These are phyloP conservation scores for Eulithis testata DNA, from an alignment of 2,888 invertebrate species.

Conservation along the genomic window DNA sequence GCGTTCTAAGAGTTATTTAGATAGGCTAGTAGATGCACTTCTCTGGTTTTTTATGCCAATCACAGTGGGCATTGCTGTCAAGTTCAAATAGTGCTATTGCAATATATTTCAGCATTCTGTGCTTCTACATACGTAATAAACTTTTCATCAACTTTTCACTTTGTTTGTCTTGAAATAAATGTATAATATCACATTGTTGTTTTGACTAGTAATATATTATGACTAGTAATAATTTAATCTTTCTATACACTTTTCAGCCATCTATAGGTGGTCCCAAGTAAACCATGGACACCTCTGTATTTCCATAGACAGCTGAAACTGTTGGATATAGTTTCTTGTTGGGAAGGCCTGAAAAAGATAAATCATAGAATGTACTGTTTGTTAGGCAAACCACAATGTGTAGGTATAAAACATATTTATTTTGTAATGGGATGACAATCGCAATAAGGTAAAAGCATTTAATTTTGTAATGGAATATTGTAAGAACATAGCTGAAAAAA, in stretches of 20 bases:
- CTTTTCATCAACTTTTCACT: constrained; percentile 8
- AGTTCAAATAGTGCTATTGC: too few relatives aligned
- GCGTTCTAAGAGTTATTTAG: too few relatives aligned
- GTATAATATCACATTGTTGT: constrained; percentile 52
- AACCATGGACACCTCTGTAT: constrained; percentile 99
- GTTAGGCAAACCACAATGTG: too few relatives aligned
- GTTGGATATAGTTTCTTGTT: constrained; percentile 97
- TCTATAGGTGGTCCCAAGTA: constrained; percentile 98
- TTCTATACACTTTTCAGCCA: constrained; percentile 87
- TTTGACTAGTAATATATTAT: constrained; percentile 60
- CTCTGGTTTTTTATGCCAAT: too few relatives aligned
- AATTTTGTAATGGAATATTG: too few relatives aligned
- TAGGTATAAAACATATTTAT: too few relatives aligned
- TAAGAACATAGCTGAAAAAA: too few relatives aligned
- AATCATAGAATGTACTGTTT: too few relatives aligned
- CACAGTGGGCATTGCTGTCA: too few relatives aligned
- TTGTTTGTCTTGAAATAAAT: constrained; percentile 34
- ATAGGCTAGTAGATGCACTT: too few relatives aligned
- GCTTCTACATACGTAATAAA: constrained; percentile 10
- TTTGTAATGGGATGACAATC: too few relatives aligned
- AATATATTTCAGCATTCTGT: not conserved
- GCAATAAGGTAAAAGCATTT: too few relatives aligned
- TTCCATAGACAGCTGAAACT: constrained; percentile 99
- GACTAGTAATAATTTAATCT: constrained; percentile 52
- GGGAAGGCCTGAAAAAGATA: constrained; percentile 90